Evolutionary conservation across 2,888 invertebrate genomes (phyloP).

Genomic region (Drosophila meridionalis): DNA sequence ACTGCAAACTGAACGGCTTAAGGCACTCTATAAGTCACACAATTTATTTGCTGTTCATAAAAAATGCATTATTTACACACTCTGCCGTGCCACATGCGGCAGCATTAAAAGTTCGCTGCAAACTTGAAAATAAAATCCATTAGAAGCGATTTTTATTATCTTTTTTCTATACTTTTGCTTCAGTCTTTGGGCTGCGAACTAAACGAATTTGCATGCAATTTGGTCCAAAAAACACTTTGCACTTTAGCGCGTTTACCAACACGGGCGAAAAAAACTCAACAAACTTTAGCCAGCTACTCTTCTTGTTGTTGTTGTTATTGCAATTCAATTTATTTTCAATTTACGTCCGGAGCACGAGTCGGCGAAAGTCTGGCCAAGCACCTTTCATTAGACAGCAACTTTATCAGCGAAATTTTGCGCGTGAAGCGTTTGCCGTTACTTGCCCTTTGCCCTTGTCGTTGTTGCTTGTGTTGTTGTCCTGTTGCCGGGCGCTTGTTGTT

Average conservation of each 20-base stretch:
- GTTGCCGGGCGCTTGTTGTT: slow-evolving; percentile 66
- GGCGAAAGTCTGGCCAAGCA: slow-evolving; percentile 36
- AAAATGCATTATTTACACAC: slow-evolving; percentile 7
- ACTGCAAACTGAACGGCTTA: neutral
- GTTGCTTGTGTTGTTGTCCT: slow-evolving; percentile 43
- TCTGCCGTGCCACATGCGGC: slow-evolving; percentile 18
- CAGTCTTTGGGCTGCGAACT: slow-evolving; percentile 34
- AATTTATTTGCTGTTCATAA: slow-evolving; percentile 8
- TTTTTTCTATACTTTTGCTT: neutral
- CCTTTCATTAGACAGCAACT: slow-evolving; percentile 69
- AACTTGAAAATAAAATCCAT: slow-evolving; percentile 24
- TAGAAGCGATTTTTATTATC: slow-evolving; percentile 19
- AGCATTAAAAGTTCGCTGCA: slow-evolving; percentile 3
- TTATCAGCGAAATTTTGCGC: slow-evolving; percentile 65
- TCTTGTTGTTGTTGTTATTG: slow-evolving; percentile 50
- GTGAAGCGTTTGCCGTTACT: slow-evolving; percentile 37
- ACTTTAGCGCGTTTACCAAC: slow-evolving; percentile 27
- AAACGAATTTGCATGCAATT: slow-evolving; percentile 75
- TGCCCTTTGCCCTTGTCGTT: slow-evolving; percentile 25
- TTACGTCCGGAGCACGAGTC: slow-evolving; percentile 52
- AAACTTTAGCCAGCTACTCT: neutral
- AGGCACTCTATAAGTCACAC: neutral
- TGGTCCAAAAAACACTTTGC: slow-evolving; percentile 56
- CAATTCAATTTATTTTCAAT: slow-evolving; percentile 78
- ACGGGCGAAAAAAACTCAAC: slow-evolving; percentile 21